phyloP scores from a whole-genome alignment of 2,888 invertebrate genomes.

The Pachydiplax longipennis region DNA sequence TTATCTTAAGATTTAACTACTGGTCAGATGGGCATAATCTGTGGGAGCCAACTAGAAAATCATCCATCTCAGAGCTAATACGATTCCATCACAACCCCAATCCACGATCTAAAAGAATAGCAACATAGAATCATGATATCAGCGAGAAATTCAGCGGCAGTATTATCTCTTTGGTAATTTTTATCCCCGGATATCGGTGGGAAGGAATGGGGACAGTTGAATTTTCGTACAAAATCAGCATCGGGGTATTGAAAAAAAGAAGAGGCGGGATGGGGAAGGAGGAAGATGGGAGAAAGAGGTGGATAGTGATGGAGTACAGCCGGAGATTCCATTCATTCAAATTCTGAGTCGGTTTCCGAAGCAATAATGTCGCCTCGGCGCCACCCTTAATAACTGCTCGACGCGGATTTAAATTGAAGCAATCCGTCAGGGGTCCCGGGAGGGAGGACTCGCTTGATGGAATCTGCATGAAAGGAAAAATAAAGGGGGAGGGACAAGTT shows the following conservation, averaged over 20 bases:
- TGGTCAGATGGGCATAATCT: too few species aligned
- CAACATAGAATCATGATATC: too few species aligned
- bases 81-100: too few species aligned
- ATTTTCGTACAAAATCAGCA: background rate
- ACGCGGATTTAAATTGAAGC: slow-evolving; percentile 47
- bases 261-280: background rate
- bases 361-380: slow-evolving; percentile 45
- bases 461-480: slow-evolving; percentile 45
- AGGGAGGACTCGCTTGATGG: slow-evolving; percentile 10
- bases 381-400: slow-evolving; percentile 47
- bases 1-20: too few species aligned
- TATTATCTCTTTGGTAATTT: too few species aligned
- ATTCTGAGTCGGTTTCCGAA: slow-evolving; percentile 47
- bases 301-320: slow-evolving; percentile 10
- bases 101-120: too few species aligned
- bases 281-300: background rate
- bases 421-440: slow-evolving; percentile 37
- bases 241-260: background rate
- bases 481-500: background rate
- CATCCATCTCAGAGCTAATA: too few species aligned
- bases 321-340: slow-evolving; percentile 48
- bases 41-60: too few species aligned
- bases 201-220: background rate
- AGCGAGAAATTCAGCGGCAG: too few species aligned
- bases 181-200: too few species aligned